These are phyloP conservation scores for Phyto melanocephala DNA, from an alignment of 2,888 invertebrate genomes.

Conservation along the genomic window DNA sequence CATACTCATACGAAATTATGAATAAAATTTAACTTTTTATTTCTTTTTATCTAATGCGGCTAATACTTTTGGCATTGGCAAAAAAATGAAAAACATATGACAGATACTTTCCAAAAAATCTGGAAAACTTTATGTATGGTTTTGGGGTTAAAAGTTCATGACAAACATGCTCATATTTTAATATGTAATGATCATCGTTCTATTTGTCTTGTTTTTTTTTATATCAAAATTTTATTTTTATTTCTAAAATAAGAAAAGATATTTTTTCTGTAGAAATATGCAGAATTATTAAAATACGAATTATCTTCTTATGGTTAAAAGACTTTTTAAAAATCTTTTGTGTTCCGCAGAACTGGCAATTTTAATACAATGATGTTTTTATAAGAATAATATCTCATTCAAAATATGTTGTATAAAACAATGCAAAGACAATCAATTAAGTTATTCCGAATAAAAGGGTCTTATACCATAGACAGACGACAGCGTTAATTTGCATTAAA, in stretches of 20 bases:
- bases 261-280: background rate
- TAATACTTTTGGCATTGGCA: conserved; percentile 60
- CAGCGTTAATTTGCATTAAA: too few species aligned
- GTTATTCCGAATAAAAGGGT: too few species aligned
- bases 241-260: background rate
- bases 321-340: too few species aligned
- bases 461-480: too few species aligned
- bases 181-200: conserved; percentile 12
- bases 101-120: background rate
- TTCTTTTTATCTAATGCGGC: conserved; percentile 52
- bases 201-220: conserved; percentile 4
- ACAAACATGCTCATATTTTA: conserved; percentile 53
- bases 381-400: too few species aligned
- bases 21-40: background rate
- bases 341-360: background rate
- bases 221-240: background rate
- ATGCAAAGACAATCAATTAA: too few species aligned
- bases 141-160: conserved; percentile 65
- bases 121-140: conserved; percentile 24
- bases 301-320: too few species aligned
- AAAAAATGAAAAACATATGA: background rate
- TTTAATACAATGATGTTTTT: background rate
- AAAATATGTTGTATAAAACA: too few species aligned
- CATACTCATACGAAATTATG: background rate
- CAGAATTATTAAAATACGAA: background rate